Evolutionary conservation across 2,888 invertebrate species (phyloP), one percentile per base, ranked within the genome.

Genomic region (Tholera decimalis): DNA sequence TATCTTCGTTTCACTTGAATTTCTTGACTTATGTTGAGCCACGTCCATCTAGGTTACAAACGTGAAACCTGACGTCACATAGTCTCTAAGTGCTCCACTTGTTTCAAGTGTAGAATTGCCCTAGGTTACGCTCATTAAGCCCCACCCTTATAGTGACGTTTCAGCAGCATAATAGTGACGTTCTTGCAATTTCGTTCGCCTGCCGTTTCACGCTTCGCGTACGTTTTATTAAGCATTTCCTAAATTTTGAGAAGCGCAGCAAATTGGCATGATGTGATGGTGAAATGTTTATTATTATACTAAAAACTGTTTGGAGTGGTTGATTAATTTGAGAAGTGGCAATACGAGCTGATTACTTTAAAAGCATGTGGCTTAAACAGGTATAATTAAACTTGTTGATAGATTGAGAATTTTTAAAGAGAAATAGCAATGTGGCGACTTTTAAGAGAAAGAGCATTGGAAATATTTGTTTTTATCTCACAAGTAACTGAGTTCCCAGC

Each of bases 221-320:
- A 51, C 63, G 49, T 78, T 80, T 72, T 78, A 80, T 77, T 68
- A 80, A 63, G 50, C 55, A 43, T 61, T 68, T 73, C 71, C 65
- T 66, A 50, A 70, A 77, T 47, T 71, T 55, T 61, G 56, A 56
- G 63, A 51, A 56, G 49, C 56, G 59, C 57, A 57, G 51, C 41
- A 18, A 33, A 47, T 63, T 43, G 22, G 22, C 28, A 20, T n/a
- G 39, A 30, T 46, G 58, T 53, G 22, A 53, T 46, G 18, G 35
- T 56, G 30, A 60, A 39, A 57, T 28, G 56, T 46, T 73, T 59
- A 76, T 62, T 73, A 62, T 76, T 76, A 53, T 37, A 35, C 26
- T 51, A 1, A 18, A 50, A 18, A 35, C n/a, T 46, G 28, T 15
- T 24, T 0, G 20, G 1, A 0, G 37, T 6, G n/a, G 15, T 9